Evolutionary conservation across 2,888 invertebrate genomes (phyloP).

Genomic region (Tetranychus piercei): DNA sequence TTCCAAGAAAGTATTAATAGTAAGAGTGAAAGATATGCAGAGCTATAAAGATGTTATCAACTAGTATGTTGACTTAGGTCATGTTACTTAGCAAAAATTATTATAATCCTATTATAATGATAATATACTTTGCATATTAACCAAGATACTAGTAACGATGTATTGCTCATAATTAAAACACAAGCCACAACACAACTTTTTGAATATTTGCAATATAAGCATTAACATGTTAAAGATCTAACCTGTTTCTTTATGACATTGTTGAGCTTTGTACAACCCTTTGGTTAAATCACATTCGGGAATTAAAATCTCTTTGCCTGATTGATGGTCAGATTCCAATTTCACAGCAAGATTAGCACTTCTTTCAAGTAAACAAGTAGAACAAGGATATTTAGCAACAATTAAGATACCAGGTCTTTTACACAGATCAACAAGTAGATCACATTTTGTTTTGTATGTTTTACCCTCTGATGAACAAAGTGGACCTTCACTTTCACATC

Average conservation of each 20-base stretch:
- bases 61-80: too few species aligned
- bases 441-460: neutral
- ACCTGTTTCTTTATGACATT: conserved; percentile 10
- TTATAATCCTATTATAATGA: too few species aligned
- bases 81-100: too few species aligned
- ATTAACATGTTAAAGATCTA: neutral
- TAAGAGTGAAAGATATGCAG: too few species aligned
- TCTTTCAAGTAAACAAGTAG: neutral
- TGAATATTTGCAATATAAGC: neutral
- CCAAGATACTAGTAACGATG: too few species aligned
- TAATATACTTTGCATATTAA: too few species aligned
- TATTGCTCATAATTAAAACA: too few species aligned
- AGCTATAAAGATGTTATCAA: too few species aligned
- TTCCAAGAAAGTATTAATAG: too few species aligned
- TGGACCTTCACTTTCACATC: neutral
- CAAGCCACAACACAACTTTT: too few species aligned
- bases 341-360: neutral
- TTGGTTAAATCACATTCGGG: conserved; percentile 1
- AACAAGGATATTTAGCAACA: neutral
- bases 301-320: conserved; percentile 3
- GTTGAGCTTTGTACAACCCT: neutral
- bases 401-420: neutral
- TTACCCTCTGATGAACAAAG: neutral
- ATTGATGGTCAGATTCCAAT: neutral
- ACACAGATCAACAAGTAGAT: neutral